phyloP scores from a whole-genome alignment of 2,888 invertebrate genomes.

The Cheilosia vulpina region DNA sequence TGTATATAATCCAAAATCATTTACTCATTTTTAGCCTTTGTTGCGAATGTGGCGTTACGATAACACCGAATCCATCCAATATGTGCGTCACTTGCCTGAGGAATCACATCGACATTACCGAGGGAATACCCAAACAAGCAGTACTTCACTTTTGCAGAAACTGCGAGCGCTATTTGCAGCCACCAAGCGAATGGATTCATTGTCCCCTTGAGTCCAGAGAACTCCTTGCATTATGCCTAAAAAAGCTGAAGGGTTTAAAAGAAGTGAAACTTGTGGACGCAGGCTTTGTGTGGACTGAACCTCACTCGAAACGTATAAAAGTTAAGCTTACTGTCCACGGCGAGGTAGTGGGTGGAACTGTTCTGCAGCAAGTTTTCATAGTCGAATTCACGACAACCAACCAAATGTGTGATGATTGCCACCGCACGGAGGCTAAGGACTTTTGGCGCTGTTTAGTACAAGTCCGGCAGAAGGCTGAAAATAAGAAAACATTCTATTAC shows the following conservation, averaged over 20 bases:
- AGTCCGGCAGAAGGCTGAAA: conserved; percentile 93
- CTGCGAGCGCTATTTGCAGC: conserved; percentile 97
- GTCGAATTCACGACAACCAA: conserved; percentile 96
- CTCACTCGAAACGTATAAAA: conserved; percentile 98
- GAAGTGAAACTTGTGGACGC: conserved; percentile 97
- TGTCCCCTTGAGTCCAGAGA: conserved; percentile 95
- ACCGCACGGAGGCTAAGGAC: conserved; percentile 97
- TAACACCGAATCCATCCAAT: conserved; percentile 97
- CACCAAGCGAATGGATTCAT: conserved; percentile 94
- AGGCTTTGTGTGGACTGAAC: conserved; percentile 99
- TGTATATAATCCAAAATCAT: too few relatives aligned
- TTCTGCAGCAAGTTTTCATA: conserved; percentile 96
- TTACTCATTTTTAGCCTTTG: conserved; percentile 85
- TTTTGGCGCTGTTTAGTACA: conserved; percentile 97
- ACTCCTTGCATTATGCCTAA: conserved; percentile 94
- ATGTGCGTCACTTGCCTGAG: conserved; percentile 98
- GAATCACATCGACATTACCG: conserved; percentile 96
- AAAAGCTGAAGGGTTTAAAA: conserved; percentile 94
- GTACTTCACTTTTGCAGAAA: conserved; percentile 95
- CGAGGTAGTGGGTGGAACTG: conserved; percentile 95
- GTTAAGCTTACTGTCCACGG: conserved; percentile 97
- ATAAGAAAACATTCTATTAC: conserved; percentile 98
- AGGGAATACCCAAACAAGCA: conserved; percentile 97
- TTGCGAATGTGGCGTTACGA: conserved; percentile 96
- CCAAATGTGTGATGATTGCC: conserved; percentile 99